These are phyloP conservation scores for Ivindomyrus marchei DNA, from an alignment of 2,113 vertebrate species.

Conservation along the genomic window DNA sequence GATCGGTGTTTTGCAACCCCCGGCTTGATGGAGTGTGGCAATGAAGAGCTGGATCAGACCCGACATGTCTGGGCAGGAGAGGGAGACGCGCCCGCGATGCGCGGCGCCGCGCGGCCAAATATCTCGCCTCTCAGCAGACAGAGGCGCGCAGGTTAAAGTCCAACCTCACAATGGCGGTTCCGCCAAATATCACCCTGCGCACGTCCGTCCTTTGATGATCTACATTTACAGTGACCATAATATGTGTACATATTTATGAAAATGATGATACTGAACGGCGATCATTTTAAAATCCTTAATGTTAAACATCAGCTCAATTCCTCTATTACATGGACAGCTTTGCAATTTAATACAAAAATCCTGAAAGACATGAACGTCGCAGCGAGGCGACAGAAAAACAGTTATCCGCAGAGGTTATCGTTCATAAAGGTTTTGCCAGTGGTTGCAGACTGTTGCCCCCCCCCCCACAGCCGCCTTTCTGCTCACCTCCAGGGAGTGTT, in stretches of 20 bases:
- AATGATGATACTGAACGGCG: neutral
- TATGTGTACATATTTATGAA: neutral
- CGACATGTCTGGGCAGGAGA: slow-evolving; percentile 14
- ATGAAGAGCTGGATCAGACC: slow-evolving; percentile 8
- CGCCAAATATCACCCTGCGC: neutral
- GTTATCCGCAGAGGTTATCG: neutral
- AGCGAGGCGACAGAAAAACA: neutral
- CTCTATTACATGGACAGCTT: neutral
- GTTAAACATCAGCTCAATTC: neutral
- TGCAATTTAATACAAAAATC: neutral
- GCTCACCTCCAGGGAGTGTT: slow-evolving; percentile 58
- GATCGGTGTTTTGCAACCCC: neutral
- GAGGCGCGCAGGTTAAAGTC: neutral
- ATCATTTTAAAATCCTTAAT: neutral
- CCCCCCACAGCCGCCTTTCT: neutral
- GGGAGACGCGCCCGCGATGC: neutral
- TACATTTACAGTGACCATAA: neutral
- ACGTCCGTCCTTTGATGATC: neutral
- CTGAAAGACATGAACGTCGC: neutral
- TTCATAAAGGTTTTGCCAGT: neutral
- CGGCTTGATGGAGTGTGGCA: neutral
- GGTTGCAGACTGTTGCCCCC: no score
- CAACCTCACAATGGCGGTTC: neutral
- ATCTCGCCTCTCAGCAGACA: neutral
- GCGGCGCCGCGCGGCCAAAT: neutral